Evolutionary conservation across 1,140 invertebrate genomes (phyloP).

Genomic region (Zaprionus capensis): DNA sequence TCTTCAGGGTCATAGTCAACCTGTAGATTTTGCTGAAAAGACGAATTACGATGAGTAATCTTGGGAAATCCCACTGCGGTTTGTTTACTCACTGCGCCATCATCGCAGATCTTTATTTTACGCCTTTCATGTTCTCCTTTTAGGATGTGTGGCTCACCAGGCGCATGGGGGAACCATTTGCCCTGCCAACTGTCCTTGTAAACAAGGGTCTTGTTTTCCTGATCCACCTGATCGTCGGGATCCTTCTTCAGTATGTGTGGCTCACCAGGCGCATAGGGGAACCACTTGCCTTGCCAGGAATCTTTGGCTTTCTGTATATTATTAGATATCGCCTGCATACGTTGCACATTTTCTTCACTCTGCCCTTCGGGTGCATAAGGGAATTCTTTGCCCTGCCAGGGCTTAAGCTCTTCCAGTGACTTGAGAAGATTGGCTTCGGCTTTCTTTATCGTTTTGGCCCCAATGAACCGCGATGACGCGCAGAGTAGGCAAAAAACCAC

Average conservation of each 20-base stretch:
- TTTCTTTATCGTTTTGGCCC: constrained; percentile 65
- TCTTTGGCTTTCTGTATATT: not conserved
- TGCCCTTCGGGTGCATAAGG: constrained; percentile 41
- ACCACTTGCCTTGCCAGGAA: constrained; percentile 62
- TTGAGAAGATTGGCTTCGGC: constrained; percentile 48
- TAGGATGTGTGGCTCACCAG: constrained; percentile 36
- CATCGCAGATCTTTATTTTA: constrained; percentile 87
- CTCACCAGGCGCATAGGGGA: constrained; percentile 47
- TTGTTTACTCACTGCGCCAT: constrained; percentile 87
- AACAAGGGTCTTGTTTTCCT: not conserved
- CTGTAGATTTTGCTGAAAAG: constrained; percentile 87
- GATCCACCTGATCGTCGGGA: constrained; percentile 3
- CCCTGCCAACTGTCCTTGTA: constrained; percentile 51
- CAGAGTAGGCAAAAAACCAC: constrained; percentile 28
- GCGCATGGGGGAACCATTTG: constrained; percentile 64
- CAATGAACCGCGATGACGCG: constrained; percentile 2
- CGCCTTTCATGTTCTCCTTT: constrained; percentile 1
- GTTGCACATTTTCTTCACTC: constrained; percentile 39
- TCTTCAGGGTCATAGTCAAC: constrained; percentile 90
- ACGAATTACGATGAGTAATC: constrained; percentile 22
- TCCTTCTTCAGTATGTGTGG: constrained; percentile 23
- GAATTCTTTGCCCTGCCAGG: constrained; percentile 47
- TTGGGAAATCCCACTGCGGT: constrained; percentile 1
- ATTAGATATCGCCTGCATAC: constrained; percentile 29
- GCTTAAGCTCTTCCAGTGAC: constrained; percentile 11